Conservation (phyloP, 2,888 invertebrate genomes). For the Stratiomys singularior region DNA sequence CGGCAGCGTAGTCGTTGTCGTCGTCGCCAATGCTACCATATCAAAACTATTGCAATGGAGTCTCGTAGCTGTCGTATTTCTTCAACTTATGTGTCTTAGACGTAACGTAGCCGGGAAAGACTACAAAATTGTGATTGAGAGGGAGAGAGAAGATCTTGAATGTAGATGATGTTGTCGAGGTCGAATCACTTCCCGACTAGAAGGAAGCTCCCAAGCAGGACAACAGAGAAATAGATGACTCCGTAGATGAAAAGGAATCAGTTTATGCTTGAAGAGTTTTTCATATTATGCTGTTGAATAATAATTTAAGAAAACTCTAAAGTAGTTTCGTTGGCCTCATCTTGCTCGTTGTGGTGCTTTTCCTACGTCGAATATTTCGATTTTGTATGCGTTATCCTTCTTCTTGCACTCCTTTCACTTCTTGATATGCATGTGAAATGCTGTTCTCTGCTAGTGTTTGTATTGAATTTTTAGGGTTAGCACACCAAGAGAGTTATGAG, state of each 20-base stretch:
- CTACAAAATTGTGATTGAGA: constrained; percentile 5
- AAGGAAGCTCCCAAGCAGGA: neutral
- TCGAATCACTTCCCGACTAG: neutral
- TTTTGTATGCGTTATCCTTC: constrained; percentile 26
- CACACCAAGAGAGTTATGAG: constrained; percentile 48
- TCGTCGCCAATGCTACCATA: constrained; percentile 5
- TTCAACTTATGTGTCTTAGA: constrained; percentile 45
- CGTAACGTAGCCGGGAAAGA: constrained; percentile 40
- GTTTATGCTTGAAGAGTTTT: constrained; percentile 23
- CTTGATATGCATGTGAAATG: constrained; percentile 24
- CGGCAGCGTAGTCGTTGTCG: neutral
- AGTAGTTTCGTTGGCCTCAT: constrained; percentile 28
- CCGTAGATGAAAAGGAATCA: constrained; percentile 13
- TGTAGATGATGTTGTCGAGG: neutral
- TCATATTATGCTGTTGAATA: constrained; percentile 49
- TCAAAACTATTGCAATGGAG: constrained; percentile 49
- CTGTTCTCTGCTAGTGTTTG: no score
- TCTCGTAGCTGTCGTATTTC: constrained; percentile 51
- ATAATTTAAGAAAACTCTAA: constrained; percentile 39
- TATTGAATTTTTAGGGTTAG: no score
- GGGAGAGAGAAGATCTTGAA: neutral
- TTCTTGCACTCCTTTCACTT: constrained; percentile 8
- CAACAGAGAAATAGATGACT: no score
- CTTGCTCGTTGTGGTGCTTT: neutral
- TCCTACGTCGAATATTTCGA: constrained; percentile 20